Conservation (phyloP, 2,888 invertebrate species). For the Chorisops tibialis region DNA sequence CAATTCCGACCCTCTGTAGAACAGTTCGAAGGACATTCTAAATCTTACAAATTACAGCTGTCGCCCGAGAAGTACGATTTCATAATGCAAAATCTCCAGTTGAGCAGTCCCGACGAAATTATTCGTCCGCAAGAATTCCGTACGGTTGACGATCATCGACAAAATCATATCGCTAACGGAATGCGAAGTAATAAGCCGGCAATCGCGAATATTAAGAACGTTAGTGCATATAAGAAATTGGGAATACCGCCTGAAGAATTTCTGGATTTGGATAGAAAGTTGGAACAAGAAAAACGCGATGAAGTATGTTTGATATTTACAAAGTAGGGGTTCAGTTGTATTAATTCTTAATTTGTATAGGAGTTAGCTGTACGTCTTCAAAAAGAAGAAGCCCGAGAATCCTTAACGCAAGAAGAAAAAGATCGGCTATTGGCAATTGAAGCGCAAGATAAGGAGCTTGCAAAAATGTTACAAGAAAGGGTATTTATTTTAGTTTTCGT, state of each 20-base stretch:
- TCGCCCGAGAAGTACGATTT: conserved; percentile 48
- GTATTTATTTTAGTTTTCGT: conserved; percentile 35
- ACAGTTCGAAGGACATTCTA: conserved; percentile 2
- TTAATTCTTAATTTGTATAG: conserved; percentile 46
- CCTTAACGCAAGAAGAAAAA: conserved; percentile 56
- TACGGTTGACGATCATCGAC: conserved; percentile 1
- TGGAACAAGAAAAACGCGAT: conserved; percentile 69
- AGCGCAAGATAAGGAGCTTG: conserved; percentile 75
- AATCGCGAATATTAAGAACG: conserved; percentile 5
- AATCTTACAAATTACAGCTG: conserved; percentile 30
- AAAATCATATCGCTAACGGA: not conserved
- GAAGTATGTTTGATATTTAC: conserved; percentile 54
- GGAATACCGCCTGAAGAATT: conserved; percentile 55
- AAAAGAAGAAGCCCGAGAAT: conserved; percentile 66
- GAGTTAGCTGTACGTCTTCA: conserved; percentile 72
- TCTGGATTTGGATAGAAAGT: conserved; percentile 58
- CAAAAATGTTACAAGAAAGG: conserved; percentile 70
- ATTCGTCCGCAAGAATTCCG: conserved; percentile 1
- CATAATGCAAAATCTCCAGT: conserved; percentile 41
- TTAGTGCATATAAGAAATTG: conserved; percentile 48
- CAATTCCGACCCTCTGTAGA: not conserved
- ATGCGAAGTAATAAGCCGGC: conserved; percentile 29
- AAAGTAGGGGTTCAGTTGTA: not conserved
- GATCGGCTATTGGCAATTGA: conserved; percentile 72
- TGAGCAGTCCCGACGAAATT: not conserved